Evolutionary conservation across 2,113 vertebrate species (phyloP), one percentile per base, ranked within the genome.

Genomic region (Xerus inauris): DNA sequence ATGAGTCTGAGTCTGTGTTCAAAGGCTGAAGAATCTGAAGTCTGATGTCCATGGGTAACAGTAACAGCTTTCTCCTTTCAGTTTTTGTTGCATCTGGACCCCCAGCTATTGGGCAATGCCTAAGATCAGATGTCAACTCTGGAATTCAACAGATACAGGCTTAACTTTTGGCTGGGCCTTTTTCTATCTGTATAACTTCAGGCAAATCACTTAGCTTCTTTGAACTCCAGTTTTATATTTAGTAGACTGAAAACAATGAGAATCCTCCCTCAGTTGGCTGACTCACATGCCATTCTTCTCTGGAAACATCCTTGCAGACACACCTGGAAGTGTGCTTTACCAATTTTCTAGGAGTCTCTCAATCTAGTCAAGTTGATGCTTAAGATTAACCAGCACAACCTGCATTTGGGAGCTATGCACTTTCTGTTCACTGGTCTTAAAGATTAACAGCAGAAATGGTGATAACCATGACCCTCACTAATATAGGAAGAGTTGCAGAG

Each of bases 151-250:
- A 80, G 82, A 92, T 45, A 81, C 0, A 64, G 45, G 67, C 38
- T 75, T 83, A 86, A 90, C 47, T 73, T 42, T 45, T 82, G 54
- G 65, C 67, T 45, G 45, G 64, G 47, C 14, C 13, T 87, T 75
- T 64, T 71, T 75, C 83, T 57, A 45, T 47, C 72, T 11, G 2
- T 86, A 54, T 88, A 40, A 94, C 35, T 71, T 76, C 62, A 95
- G 80, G 51, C 65, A 87, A 82, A 85, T 87, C 49, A 51, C 75
- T 75, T 83, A 76, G 57, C 32, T 91, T 91, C 62, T 85, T 84
- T 73, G 86, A 81, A 80, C 19, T 65, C 76, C n/a, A 45, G 24
- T 51, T 89, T 94, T 81, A 38, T 40, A 59, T 85, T 91, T n/a
- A 40, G 80, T 26, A 91, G 79, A 93, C 75, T 38, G 73, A 89